These are phyloP conservation scores for Mionectes macconnelli DNA, from an alignment of 2,113 vertebrate genomes.

Conservation along the genomic window DNA sequence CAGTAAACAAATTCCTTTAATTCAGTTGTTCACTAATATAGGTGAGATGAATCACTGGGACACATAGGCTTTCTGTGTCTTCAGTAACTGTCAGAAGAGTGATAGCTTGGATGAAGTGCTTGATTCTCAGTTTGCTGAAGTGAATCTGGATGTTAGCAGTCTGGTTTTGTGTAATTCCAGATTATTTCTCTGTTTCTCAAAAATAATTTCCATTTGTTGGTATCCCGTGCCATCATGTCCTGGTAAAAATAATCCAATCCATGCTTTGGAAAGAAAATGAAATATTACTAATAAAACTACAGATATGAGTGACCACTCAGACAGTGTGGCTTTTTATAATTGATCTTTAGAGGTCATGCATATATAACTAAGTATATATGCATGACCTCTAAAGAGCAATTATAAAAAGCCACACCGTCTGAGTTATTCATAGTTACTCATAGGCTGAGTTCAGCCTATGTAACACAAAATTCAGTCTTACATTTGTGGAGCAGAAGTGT, in stretches of 20 bases:
- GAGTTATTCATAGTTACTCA: too few species aligned
- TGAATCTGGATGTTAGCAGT: not conserved
- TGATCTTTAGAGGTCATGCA: not conserved
- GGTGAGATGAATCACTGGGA: not conserved
- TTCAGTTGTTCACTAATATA: not conserved
- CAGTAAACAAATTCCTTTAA: not conserved
- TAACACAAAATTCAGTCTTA: not conserved
- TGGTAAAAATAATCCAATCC: not conserved
- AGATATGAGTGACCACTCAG: not conserved
- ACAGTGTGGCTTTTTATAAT: not conserved
- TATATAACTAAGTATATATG: not conserved
- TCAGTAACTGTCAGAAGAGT: not conserved
- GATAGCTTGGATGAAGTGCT: not conserved
- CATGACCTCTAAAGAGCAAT: too few species aligned
- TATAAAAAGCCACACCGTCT: too few species aligned
- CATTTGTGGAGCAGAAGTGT: not conserved
- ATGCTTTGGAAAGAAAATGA: not conserved
- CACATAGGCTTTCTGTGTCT: not conserved
- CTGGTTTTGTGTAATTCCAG: not conserved
- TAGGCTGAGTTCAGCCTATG: not conserved
- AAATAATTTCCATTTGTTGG: not conserved
- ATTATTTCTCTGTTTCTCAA: not conserved
- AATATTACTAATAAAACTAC: not conserved
- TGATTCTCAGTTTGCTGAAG: not conserved
- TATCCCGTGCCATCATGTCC: rapidly evolving